Evolutionary conservation across 2,797 vertebrate species (phyloP).

Genomic region (Danio jaintianensis): DNA sequence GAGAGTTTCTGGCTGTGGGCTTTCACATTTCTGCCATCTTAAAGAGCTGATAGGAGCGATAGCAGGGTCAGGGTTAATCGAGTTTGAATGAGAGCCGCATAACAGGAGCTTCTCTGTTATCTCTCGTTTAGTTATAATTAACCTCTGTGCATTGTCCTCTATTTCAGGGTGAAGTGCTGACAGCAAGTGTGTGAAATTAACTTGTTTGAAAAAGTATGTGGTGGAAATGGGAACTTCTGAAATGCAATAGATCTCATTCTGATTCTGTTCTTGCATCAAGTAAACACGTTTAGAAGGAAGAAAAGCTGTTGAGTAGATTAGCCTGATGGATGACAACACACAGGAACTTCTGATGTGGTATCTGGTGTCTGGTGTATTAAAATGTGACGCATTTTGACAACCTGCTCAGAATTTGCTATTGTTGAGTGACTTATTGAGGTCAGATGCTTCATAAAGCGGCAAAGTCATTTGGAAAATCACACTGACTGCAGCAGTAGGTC

Average conservation of each 20-base stretch:
- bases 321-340: conserved; percentile 36
- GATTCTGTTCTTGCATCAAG: conserved; percentile 12
- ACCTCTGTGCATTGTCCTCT: conserved; percentile 9
- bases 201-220: not conserved
- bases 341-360: conserved; percentile 15
- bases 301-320: conserved; percentile 40
- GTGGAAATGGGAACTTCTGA: not conserved
- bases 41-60: conserved; percentile 42
- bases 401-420: conserved; percentile 38
- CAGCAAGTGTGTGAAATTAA: not conserved
- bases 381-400: conserved; percentile 34
- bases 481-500: not conserved
- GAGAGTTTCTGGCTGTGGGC: not conserved
- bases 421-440: conserved; percentile 49
- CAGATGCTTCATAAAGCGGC: conserved; percentile 32
- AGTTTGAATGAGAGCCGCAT: conserved; percentile 34
- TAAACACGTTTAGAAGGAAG: conserved; percentile 3
- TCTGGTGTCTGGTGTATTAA: conserved; percentile 41
- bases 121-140: conserved; percentile 41
- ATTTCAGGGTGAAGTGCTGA: conserved; percentile 1
- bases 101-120: conserved; percentile 19
- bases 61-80: conserved; percentile 13
- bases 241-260: not conserved
- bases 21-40: conserved; percentile 4
- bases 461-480: conserved; percentile 35